Percentiles rank a stretch among this genome's conserved stretches.
Conservation (phyloP, 2,113 vertebrate species). For the Smithornis capensis region DNA sequence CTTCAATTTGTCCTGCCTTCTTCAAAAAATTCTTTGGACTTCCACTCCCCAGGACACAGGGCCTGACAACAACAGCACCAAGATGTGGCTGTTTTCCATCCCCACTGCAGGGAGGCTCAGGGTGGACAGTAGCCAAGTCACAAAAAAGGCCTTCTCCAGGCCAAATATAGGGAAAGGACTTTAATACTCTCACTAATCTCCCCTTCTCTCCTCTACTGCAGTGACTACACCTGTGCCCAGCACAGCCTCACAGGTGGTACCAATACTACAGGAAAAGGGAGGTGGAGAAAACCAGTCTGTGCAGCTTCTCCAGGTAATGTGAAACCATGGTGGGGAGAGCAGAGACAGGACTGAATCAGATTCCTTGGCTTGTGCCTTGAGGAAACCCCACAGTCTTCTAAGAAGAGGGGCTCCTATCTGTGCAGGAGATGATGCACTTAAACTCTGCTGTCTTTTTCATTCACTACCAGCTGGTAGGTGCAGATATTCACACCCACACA, state of each 20-base stretch:
- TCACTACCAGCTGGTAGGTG: background rate
- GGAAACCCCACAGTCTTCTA: background rate
- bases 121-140: fast-evolving
- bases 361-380: background rate
- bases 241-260: background rate
- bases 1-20: background rate
- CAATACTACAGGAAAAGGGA: background rate
- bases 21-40: background rate
- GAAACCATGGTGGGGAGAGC: background rate
- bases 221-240: background rate
- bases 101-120: background rate
- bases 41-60: background rate
- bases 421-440: background rate
- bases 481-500: background rate
- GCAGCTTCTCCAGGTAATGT: background rate
- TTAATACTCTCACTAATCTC: background rate
- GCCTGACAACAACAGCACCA: background rate
- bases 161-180: background rate
- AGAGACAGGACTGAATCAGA: background rate
- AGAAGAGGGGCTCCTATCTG: background rate
- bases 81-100: background rate
- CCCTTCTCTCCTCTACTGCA: background rate
- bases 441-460: background rate
- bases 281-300: background rate
- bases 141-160: background rate